These are phyloP conservation scores for Eulacestoma nigropectus DNA, from an alignment of 2,113 vertebrate genomes.

Conservation along the genomic window DNA sequence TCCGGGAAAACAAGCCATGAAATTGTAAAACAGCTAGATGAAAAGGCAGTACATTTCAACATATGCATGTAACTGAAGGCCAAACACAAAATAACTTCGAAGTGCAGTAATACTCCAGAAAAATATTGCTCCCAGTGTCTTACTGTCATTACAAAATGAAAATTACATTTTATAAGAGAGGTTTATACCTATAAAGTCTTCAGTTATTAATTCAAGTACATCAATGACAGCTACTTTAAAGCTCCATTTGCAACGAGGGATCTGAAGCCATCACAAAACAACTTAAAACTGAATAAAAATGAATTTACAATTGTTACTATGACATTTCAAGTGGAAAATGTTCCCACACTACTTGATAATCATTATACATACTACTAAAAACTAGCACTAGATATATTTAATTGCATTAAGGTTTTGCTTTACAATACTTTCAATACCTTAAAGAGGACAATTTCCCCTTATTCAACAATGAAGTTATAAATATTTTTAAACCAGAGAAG, in stretches of 20 bases:
- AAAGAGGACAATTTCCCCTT: background rate
- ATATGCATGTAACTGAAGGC: background rate
- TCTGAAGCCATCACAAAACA: background rate
- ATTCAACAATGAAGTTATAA: background rate
- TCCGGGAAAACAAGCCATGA: background rate
- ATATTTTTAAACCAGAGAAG: background rate
- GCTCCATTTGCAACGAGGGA: background rate
- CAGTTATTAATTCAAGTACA: background rate
- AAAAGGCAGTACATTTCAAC: background rate
- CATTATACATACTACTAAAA: background rate
- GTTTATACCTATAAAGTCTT: background rate
- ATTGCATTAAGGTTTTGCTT: background rate
- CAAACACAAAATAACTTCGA: background rate
- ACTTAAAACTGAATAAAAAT: background rate
- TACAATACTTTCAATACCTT: background rate
- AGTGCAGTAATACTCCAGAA: background rate
- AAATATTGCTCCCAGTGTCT: background rate
- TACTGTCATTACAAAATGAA: background rate
- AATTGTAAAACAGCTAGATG: background rate
- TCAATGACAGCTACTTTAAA: background rate
- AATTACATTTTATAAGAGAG: background rate
- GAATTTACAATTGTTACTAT: background rate
- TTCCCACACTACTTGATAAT: background rate
- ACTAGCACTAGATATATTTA: background rate
- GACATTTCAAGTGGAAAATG: background rate